Evolutionary conservation across 2,888 invertebrate species (phyloP).

Genomic region (Tipula unca): DNA sequence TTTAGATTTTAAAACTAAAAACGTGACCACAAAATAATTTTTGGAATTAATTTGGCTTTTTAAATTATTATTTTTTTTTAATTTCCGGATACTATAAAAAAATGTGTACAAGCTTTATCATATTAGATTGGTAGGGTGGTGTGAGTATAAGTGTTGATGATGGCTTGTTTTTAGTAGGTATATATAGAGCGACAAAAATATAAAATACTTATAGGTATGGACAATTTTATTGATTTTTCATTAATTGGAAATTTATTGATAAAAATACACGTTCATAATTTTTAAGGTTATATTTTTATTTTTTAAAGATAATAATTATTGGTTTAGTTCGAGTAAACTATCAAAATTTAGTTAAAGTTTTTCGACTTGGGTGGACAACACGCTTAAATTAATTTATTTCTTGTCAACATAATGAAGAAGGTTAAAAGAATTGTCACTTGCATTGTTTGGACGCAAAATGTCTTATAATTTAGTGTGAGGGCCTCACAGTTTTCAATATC

Average conservation of each 20-base stretch:
- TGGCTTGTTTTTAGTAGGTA: background rate
- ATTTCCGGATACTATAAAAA: background rate
- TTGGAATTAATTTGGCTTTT: background rate
- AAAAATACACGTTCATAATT: background rate
- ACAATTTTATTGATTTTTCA: background rate
- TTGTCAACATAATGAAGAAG: too few relatives aligned
- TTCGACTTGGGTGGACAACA: background rate
- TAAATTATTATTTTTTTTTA: background rate
- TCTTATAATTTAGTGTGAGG: too few relatives aligned
- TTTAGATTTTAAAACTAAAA: slow-evolving; percentile 8
- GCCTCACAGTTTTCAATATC: too few relatives aligned
- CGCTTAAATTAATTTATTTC: too few relatives aligned
- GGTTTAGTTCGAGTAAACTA: background rate
- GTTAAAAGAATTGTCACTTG: too few relatives aligned
- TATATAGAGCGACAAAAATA: background rate
- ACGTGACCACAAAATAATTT: slow-evolving; percentile 14
- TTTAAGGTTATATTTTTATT: background rate
- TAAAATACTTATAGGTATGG: background rate
- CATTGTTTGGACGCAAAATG: too few relatives aligned
- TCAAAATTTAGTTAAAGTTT: background rate
- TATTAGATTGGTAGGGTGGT: background rate
- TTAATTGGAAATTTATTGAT: background rate
- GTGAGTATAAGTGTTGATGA: background rate
- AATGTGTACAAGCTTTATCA: background rate
- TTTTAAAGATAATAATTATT: background rate